Percentiles rank a stretch among this genome's conserved stretches.
phyloP scores from a whole-genome alignment of 2,888 invertebrate genomes.

The Ceraclea dissimilis region DNA sequence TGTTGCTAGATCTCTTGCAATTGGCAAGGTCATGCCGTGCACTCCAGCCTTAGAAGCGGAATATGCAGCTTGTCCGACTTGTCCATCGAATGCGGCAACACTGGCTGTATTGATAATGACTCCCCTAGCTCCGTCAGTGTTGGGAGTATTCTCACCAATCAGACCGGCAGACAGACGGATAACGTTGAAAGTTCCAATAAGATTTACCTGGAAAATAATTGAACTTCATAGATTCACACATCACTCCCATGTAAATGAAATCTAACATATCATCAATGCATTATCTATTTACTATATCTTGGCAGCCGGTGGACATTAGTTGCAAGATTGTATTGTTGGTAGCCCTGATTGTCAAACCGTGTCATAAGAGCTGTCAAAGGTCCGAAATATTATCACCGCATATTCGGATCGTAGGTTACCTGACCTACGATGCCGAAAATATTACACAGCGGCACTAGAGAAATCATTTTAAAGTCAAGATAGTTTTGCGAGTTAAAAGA shows the following conservation, averaged over 20 bases:
- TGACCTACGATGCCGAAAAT: too few relatives aligned
- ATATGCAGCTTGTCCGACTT: conserved; percentile 93
- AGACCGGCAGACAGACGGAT: conserved; percentile 74
- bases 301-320: too few relatives aligned
- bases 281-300: too few relatives aligned
- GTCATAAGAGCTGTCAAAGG: too few relatives aligned
- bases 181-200: conserved; percentile 91
- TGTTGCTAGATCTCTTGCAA: conserved; percentile 82
- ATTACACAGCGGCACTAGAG: too few relatives aligned
- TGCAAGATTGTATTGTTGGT: too few relatives aligned
- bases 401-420: too few relatives aligned
- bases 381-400: too few relatives aligned
- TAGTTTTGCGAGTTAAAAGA: too few relatives aligned
- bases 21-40: conserved; percentile 90
- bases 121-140: conserved; percentile 80
- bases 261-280: background rate
- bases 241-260: background rate
- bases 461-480: too few relatives aligned
- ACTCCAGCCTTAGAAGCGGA: conserved; percentile 93
- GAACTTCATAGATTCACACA: too few relatives aligned
- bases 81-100: conserved; percentile 92
- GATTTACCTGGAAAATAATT: conserved; percentile 71
- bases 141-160: conserved; percentile 78
- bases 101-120: conserved; percentile 95
- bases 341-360: too few relatives aligned